A percentile compares a stretch with the other conserved stretches of the same genome.
Evolutionary conservation across 2,113 vertebrate species (phyloP).

Genomic region (Isichthys henryi): DNA sequence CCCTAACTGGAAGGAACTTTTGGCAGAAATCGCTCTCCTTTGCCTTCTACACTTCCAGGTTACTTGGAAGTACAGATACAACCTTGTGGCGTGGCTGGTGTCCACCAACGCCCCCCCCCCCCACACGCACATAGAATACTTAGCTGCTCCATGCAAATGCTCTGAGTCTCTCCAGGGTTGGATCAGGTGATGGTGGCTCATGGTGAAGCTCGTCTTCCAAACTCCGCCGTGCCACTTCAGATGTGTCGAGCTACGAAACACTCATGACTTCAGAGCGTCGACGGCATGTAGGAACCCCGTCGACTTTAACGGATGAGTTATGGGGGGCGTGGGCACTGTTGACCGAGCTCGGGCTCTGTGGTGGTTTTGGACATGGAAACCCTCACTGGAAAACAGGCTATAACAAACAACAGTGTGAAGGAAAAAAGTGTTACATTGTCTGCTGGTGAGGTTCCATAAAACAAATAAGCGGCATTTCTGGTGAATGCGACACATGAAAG

Average conservation of each 20-base stretch:
- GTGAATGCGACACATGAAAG: background rate
- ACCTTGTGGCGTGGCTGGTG: conserved; percentile 32
- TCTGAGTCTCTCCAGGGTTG: conserved; percentile 45
- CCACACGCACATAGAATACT: background rate
- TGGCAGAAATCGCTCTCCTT: background rate
- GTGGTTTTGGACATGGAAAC: background rate
- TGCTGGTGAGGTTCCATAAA: background rate
- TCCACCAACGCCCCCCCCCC: conserved; percentile 43
- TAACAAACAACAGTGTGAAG: background rate
- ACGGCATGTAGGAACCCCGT: background rate
- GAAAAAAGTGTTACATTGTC: background rate
- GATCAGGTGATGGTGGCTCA: conserved; percentile 30
- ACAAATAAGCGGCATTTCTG: background rate
- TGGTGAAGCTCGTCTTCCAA: conserved; percentile 31
- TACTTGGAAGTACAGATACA: background rate
- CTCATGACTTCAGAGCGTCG: conserved; percentile 22
- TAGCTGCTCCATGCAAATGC: conserved; percentile 43
- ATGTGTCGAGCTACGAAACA: background rate
- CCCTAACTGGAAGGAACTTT: background rate
- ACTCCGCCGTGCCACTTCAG: conserved; percentile 26
- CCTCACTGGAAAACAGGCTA: background rate
- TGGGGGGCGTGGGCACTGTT: background rate
- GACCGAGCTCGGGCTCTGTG: too few species aligned
- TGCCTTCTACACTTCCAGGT: background rate
- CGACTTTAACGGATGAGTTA: conserved; percentile 2